These are phyloP conservation scores for Drosophila grimshawi DNA, from an alignment of 1,140 invertebrate species.

Conservation along the genomic window DNA sequence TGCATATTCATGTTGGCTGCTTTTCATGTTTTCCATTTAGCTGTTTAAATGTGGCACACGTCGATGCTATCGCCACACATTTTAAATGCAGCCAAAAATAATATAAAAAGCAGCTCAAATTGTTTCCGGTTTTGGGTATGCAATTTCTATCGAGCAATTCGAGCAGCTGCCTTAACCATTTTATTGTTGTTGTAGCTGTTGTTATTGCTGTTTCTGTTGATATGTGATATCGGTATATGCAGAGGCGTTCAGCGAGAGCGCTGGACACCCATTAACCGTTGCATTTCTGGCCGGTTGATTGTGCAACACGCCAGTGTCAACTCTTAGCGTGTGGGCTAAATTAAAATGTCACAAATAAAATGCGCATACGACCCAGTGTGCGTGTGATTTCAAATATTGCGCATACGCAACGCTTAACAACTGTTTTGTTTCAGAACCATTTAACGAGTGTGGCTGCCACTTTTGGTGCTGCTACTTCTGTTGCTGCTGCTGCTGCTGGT, in stretches of 20 bases:
- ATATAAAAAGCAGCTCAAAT: constrained; percentile 54
- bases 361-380: constrained; percentile 52
- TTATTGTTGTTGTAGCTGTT: not conserved
- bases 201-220: not conserved
- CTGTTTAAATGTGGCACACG: constrained; percentile 71
- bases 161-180: not conserved
- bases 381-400: constrained; percentile 33
- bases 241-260: constrained; percentile 1
- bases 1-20: constrained; percentile 64
- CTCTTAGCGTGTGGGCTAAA: constrained; percentile 3
- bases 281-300: constrained; percentile 6
- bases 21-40: constrained; percentile 60
- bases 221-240: constrained; percentile 1
- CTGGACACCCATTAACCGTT: not conserved
- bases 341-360: constrained; percentile 28
- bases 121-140: constrained; percentile 67
- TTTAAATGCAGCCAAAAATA: constrained; percentile 63
- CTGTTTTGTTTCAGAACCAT: constrained; percentile 41
- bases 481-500: constrained; percentile 45
- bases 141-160: constrained; percentile 42
- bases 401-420: constrained; percentile 55
- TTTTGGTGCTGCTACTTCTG: constrained; percentile 26
- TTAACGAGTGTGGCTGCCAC: constrained; percentile 16
- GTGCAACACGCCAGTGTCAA: constrained; percentile 31
- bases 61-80: constrained; percentile 68